A percentile compares a stretch with the other conserved stretches of the same genome.
Evolutionary conservation across 1,140 invertebrate species (phyloP).

Genomic region (Camponotus floridanus): DNA sequence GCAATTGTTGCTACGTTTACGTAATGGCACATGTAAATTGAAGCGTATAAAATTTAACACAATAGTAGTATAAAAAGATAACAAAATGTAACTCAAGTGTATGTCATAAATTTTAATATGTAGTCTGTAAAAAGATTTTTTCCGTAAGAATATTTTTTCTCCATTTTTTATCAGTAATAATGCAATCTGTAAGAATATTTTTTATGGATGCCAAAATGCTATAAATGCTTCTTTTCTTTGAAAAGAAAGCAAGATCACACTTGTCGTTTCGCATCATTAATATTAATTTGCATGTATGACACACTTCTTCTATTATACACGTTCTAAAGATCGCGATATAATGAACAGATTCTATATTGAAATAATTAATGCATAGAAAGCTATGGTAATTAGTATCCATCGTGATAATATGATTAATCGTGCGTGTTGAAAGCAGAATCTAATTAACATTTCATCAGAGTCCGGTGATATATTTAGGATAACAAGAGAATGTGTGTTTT

Average conservation of each 20-base stretch:
- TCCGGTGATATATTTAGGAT: background rate
- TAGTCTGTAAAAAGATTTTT: background rate
- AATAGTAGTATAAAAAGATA: background rate
- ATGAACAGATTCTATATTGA: background rate
- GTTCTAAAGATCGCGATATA: background rate
- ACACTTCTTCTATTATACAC: background rate
- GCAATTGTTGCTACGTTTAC: background rate
- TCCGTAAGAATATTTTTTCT: too few species aligned
- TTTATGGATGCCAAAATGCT: background rate
- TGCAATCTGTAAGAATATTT: background rate
- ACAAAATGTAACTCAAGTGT: background rate
- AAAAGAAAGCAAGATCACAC: background rate
- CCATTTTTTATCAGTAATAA: too few species aligned
- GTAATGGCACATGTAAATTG: background rate
- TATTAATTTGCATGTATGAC: background rate
- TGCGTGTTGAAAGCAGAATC: background rate
- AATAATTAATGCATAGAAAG: constrained; percentile 24
- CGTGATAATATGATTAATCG: constrained; percentile 8
- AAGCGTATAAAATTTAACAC: background rate
- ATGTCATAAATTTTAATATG: background rate
- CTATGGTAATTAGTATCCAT: constrained; percentile 15
- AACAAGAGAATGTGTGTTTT: background rate
- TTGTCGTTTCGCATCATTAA: background rate
- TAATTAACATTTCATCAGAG: constrained; percentile 31
- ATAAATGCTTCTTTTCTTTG: background rate